Percentiles rank a stretch among this genome's conserved stretches.
phyloP scores from a whole-genome alignment of 64 coral and sea anemone species.

The Acropora yongei region DNA sequence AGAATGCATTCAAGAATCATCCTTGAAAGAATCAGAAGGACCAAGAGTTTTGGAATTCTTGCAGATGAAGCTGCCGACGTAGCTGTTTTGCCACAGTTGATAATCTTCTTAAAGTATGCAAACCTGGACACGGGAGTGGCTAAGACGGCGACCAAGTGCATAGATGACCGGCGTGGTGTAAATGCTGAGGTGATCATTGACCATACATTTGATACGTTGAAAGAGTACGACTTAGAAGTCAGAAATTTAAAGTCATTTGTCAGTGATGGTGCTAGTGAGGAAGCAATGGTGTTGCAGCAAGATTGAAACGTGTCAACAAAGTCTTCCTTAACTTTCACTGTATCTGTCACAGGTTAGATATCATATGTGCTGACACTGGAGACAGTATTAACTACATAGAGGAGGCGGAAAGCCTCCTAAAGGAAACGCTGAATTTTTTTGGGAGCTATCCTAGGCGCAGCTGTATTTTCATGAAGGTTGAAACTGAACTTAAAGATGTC shows the following conservation, averaged over 20 bases:
- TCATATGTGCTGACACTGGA: constrained; percentile 63
- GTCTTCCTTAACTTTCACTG: constrained; percentile 73
- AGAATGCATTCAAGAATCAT: neutral
- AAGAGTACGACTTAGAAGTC: neutral
- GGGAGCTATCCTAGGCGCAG: constrained; percentile 40
- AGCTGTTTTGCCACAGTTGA: neutral
- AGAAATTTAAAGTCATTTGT: constrained; percentile 13
- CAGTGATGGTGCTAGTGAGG: neutral
- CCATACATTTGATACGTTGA: neutral
- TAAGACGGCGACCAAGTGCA: constrained; percentile 50
- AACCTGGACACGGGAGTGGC: constrained; percentile 47
- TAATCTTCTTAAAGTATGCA: constrained; percentile 50
- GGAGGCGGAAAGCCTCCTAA: constrained; percentile 45
- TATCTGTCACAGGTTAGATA: constrained; percentile 67
- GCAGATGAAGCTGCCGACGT: constrained; percentile 25
- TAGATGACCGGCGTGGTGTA: constrained; percentile 59
- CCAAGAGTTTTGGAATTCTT: constrained; percentile 32
- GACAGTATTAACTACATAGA: constrained; percentile 65
- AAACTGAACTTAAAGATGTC: constrained; percentile 49
- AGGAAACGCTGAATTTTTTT: constrained; percentile 45
- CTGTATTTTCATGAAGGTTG: constrained; percentile 52
- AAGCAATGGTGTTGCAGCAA: constrained; percentile 24
- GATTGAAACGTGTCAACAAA: constrained; percentile 62
- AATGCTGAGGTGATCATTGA: constrained; percentile 54
- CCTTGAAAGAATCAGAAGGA: constrained; percentile 2